Conservation (phyloP, 2,888 invertebrate species). For the Plagiodera versicolora region DNA sequence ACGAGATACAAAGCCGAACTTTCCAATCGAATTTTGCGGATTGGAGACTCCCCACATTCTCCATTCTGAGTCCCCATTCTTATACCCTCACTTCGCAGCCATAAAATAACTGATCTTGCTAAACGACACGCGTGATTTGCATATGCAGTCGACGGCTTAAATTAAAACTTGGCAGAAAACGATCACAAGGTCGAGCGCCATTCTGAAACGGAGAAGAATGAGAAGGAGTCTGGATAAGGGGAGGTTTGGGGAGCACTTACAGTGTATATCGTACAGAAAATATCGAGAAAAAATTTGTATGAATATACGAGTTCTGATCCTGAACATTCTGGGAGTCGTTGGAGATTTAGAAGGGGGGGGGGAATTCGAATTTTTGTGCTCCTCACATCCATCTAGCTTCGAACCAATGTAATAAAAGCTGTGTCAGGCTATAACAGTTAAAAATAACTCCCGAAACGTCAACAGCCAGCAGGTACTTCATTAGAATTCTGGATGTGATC, state of each 20-base stretch:
- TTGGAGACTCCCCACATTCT: conserved; percentile 10
- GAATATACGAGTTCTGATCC: too few species aligned
- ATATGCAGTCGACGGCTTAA: conserved; percentile 52
- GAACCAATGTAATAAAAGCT: too few species aligned
- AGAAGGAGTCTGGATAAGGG: background rate
- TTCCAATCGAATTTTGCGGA: background rate
- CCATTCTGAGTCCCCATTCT: conserved; percentile 38
- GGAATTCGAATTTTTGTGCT: too few species aligned
- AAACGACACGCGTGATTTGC: conserved; percentile 55
- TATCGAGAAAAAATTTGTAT: too few species aligned
- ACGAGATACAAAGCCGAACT: too few species aligned
- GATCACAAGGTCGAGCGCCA: conserved; percentile 17
- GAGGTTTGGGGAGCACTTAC: background rate
- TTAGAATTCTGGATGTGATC: conserved; percentile 33
- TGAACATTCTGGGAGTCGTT: too few species aligned
- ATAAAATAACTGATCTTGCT: conserved; percentile 53
- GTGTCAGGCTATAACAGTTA: too few species aligned
- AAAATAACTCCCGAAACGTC: background rate
- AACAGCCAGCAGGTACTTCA: background rate
- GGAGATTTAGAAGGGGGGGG: too few species aligned
- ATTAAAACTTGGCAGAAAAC: conserved; percentile 46
- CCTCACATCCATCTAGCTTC: too few species aligned
- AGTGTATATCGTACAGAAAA: too few species aligned
- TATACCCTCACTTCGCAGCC: conserved; percentile 44
- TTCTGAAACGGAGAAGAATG: background rate